Evolutionary conservation across 2,888 invertebrate species (phyloP), one percentile per base, ranked within the genome.

Genomic region (Sipha maydis): DNA sequence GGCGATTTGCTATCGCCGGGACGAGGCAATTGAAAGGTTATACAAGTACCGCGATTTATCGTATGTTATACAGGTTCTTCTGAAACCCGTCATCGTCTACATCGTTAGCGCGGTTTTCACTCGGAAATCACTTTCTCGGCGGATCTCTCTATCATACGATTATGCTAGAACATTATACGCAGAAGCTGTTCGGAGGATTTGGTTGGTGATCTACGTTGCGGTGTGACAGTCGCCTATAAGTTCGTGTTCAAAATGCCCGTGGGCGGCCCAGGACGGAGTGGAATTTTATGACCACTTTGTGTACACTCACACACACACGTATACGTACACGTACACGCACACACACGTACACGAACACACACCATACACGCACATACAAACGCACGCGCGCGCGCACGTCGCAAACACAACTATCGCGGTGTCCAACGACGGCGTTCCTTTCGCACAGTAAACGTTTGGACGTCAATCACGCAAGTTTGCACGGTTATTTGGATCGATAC

Each of bases 261-360:
- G 76, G 85, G 85, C n/a, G 8, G 77, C 85, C 69, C 31, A 34
- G 48, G 31, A 69, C 67, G 41, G 69, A 77, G 85, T 78, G 78
- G 78, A 85, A 75, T 85, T 71, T 78, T 85, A 85, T 85, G 77
- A 69, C 78, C 69, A 85, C 78, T 11, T n/a, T 78, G 2, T 21
- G 67, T 21, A 56, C 56, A 56, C 19, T 21, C 56, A 21, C 56
- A 7, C 56, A 7, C 56, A 21, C 56, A 48, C 48, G 9, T 9
- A 7, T 9, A 7, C 38, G 38, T 54, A 54, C 54, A 54, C 54
- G 21, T 19, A 56, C 19, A 56, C 56, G 17, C 56, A 14, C 56
- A 14, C 56, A 21, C 56, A 5, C 41, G 41, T 8, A 4, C 8
- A 9, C 41, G 8, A 9, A 41, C 61, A 7, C 61, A 3, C 61